phyloP scores from a whole-genome alignment of 2,113 vertebrate genomes.

The Desmodus rotundus region DNA sequence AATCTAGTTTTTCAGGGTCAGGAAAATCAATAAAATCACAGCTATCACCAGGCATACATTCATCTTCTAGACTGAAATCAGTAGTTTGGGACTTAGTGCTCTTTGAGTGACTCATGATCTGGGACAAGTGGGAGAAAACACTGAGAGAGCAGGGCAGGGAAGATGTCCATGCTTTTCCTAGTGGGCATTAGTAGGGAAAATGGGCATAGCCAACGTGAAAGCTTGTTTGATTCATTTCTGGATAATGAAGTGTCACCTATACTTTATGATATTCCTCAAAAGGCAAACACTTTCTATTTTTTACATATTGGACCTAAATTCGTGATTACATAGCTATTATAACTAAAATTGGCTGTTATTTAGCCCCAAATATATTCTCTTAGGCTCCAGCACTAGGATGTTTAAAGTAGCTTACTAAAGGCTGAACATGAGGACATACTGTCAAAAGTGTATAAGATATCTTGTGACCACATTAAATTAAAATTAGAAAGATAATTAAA shows the following conservation, averaged over 20 bases:
- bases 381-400: background rate
- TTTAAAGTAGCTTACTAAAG: background rate
- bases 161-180: background rate
- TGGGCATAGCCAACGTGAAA: background rate
- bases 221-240: background rate
- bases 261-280: background rate
- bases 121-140: background rate
- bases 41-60: background rate
- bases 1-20: background rate
- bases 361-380: background rate
- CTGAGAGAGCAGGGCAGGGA: background rate
- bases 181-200: background rate
- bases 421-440: background rate
- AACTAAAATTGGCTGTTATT: background rate
- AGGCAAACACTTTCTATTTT: background rate
- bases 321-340: background rate
- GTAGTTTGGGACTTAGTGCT: background rate
- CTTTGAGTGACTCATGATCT: background rate
- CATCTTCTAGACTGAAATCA: background rate
- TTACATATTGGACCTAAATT: background rate
- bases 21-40: background rate
- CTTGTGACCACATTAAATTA: background rate
- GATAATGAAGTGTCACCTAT: background rate
- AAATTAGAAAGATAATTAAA: background rate
- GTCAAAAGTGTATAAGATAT: background rate